Evolutionary conservation across 2,888 invertebrate genomes (phyloP), one percentile per base, ranked within the genome.

Genomic region (Agonopterix arenella): DNA sequence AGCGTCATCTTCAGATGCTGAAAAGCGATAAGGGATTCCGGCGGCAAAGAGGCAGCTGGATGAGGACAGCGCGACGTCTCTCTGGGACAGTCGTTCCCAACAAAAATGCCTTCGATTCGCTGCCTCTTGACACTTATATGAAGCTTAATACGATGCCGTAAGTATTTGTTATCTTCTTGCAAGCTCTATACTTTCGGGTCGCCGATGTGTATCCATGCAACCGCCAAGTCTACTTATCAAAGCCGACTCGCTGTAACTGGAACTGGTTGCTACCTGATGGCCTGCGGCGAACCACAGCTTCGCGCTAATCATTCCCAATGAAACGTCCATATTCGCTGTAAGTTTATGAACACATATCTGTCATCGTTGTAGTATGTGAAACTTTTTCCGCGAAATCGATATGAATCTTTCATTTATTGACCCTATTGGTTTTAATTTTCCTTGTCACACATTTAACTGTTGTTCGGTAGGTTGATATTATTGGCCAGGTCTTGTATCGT

Each of bases 21-120:
- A 89, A 84, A 73, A 85, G 66, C 61, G 90, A 90, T 52, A 90
- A 86, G 73, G 84, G 89, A 8, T 82, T 84, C 52, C 76, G 84
- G 62, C 68, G 88, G 52, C 89, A 89, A 69, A 78, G 86, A 58
- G 85, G 86, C 10, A 88, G 88, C 60, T 88, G 86, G 85, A 80
- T 86, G 75, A 75, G 86, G 61, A 85, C 89, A 42, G 85, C 85
- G 1, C 73, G 88, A 53, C 77, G 89, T 46, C 64, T 84, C 11
- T 89, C 89, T 18, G 80, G 80, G 52, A 77, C 88, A 45, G 75
- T 73, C 51, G 68, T 74, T 41, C 75, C 74, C 53, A 74, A 78
- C 54, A 80, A 80, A 64, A 43, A 43, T 43, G 75, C 73, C 50
- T 55, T 73, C 41, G 84, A 85, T 44, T 63, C 74, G 41, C 62